Base-by-base conservation (phyloP, 1,140 invertebrate genomes). In the Mizuhopecten yessoensis region DNA sequence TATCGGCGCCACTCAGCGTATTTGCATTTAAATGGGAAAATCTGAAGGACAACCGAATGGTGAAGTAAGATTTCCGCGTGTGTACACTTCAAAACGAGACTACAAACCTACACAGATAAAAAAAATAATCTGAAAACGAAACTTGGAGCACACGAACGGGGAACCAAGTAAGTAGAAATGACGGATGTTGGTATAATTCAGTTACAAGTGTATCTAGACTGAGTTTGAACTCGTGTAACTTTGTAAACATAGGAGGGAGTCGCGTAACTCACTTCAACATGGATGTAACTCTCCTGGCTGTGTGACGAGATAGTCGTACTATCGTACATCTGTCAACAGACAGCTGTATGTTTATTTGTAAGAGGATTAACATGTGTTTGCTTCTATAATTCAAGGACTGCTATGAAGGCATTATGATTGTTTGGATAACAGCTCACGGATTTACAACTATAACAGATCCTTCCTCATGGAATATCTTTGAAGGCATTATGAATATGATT, bases 31-130 rank as follows among this genome's bases (percentile, higher is more conserved):
- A 75, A 75, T 75, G 57, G 57, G 11, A 75, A 75, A 75, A 75
- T 75, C 57, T 75, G 17, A 75, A 75, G 57, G 23, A 75, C 57
- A 75, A 75, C 57, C 57, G 57, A 75, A 75, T 75, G 57, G 57
- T 75, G 1, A 29, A 75, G 23, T 29, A 75, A 75, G 29, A 75
- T 75, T 75, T 75, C 23, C 42, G 42, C 13, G 36, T 45, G 42
- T 45, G 42, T 45, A 45, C 9, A 29, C 57, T 75, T 39, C n/a
- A 75, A 75, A 75, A 75, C 57, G 57, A 75, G 57, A 75, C 57
- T 75, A 5, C 45, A 15, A 5, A 5, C 23, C 42, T 45, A 75
- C 57, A 75, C 23, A 17, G 57, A 29, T 5, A 15, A 20, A 9
- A n/a, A 23, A 57, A 57, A 57, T 11, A 57, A 3, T 57, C 7